A percentile compares a stretch with the other conserved stretches of the same genome.
Conservation (phyloP, 2,113 vertebrate genomes). For the Varanus komodoensis region DNA sequence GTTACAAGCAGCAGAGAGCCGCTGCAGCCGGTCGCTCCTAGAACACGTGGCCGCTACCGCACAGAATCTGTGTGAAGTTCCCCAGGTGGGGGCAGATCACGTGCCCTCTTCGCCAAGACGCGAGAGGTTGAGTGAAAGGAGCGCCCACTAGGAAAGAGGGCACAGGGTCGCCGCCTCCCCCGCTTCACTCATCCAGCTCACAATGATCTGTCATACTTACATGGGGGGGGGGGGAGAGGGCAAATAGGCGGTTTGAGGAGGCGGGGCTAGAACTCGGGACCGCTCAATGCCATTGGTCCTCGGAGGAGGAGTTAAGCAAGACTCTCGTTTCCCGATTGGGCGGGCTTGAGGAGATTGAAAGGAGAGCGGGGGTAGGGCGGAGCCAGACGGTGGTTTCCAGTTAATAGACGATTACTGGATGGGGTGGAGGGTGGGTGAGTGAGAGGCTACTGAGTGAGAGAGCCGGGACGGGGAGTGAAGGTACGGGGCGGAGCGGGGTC, state of each 20-base stretch:
- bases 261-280: not conserved
- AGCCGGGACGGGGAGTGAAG: not conserved
- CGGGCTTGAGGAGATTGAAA: not conserved
- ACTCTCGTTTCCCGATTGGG: slow-evolving; percentile 9
- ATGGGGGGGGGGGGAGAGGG: not conserved
- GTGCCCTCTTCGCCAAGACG: not conserved
- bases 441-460: accelerated
- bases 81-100: not conserved
- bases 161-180: not conserved
- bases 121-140: not conserved
- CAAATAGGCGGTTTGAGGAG: not conserved
- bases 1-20: not conserved
- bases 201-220: not conserved
- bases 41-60: not conserved
- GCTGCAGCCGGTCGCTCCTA: not conserved
- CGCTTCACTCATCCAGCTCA: not conserved
- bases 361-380: not conserved
- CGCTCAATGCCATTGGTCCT: not conserved
- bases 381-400: not conserved
- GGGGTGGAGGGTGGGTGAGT: not conserved
- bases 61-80: not conserved
- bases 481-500: not conserved
- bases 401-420: slow-evolving; percentile 21
- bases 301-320: not conserved
- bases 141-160: not conserved